Conservation (phyloP, 2,113 vertebrate genomes). For the Mola mola region DNA sequence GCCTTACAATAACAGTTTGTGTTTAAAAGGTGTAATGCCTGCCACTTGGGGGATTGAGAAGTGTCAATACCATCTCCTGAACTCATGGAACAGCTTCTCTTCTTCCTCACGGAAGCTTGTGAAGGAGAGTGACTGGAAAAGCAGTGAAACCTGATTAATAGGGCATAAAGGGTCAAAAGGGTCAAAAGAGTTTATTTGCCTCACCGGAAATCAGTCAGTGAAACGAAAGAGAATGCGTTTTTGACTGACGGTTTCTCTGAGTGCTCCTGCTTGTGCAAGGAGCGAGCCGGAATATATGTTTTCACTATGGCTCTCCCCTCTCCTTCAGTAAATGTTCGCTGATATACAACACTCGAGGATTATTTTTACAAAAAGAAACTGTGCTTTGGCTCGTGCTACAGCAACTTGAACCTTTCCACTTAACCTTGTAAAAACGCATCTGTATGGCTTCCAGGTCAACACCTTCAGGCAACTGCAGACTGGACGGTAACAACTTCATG, state of each 20-base stretch:
- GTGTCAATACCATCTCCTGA: background rate
- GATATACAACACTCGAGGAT: slow-evolving; percentile 8
- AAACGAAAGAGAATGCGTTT: no score
- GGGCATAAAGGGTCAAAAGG: slow-evolving; percentile 44
- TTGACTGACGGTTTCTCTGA: no score
- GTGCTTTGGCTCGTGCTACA: background rate
- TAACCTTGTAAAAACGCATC: slow-evolving; percentile 50
- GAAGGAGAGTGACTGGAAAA: slow-evolving; percentile 10
- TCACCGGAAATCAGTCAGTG: background rate
- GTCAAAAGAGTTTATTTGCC: slow-evolving; percentile 43
- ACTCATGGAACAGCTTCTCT: slow-evolving; percentile 23
- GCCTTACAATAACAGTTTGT: background rate
- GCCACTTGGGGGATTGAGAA: slow-evolving; percentile 16
- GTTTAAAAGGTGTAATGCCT: slow-evolving; percentile 13
- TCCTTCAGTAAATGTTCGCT: slow-evolving; percentile 28
- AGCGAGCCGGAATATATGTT: no score
- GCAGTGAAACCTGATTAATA: slow-evolving; percentile 53
- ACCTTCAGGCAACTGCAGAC: slow-evolving; percentile 41
- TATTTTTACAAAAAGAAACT: slow-evolving; percentile 23
- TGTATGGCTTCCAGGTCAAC: slow-evolving; percentile 39
- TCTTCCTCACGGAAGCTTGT: slow-evolving; percentile 1
- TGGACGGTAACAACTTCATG: slow-evolving; percentile 24
- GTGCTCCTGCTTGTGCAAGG: background rate
- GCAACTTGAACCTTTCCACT: background rate
- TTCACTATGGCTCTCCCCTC: background rate